Conservation (phyloP, 2,797 vertebrate species). For the Carcharodon carcharias region DNA sequence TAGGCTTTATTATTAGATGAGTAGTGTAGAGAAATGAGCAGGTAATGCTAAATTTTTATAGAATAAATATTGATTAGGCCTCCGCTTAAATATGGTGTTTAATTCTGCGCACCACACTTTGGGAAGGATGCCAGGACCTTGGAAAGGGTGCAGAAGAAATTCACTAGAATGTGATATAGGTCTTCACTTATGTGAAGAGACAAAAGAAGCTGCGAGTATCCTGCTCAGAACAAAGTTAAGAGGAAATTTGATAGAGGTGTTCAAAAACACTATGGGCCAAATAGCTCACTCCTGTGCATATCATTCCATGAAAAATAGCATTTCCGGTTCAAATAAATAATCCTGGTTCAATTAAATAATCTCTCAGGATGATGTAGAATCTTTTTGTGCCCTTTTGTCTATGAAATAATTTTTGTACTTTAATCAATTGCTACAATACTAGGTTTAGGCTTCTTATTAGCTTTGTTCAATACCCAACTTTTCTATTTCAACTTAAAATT, state of each 20-base stretch:
- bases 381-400: background rate
- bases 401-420: background rate
- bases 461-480: background rate
- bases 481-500: background rate
- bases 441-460: background rate
- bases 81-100: background rate
- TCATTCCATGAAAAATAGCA: background rate
- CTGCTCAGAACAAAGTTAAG: background rate
- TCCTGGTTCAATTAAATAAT: background rate
- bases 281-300: background rate
- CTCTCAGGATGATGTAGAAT: background rate
- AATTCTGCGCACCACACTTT: background rate
- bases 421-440: background rate
- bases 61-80: background rate
- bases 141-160: background rate
- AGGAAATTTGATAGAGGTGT: background rate
- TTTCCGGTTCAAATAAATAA: background rate
- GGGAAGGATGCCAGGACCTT: background rate
- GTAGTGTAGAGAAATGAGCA: background rate
- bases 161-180: background rate
- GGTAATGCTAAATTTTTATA: background rate
- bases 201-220: background rate
- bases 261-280: background rate
- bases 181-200: background rate
- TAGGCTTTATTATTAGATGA: background rate